phyloP scores from a whole-genome alignment of 2,113 vertebrate genomes.

The Blennius ocellaris region DNA sequence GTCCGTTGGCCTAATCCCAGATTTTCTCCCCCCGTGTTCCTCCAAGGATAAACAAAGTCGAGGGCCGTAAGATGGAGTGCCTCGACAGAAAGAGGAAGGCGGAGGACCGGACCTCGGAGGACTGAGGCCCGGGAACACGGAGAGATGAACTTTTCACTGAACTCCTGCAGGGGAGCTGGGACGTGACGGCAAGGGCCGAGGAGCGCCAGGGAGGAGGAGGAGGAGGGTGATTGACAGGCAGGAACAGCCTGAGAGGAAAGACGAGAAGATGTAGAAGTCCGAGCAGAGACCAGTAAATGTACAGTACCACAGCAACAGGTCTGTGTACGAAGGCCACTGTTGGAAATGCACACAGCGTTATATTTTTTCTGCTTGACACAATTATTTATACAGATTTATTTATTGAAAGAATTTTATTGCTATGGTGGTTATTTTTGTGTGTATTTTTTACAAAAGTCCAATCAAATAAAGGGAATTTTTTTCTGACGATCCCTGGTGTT shows the following conservation, averaged over 20 bases:
- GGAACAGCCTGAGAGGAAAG: neutral
- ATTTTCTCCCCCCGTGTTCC: conserved; percentile 22
- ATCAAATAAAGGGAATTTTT: conserved; percentile 65
- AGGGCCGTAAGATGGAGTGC: conserved; percentile 68
- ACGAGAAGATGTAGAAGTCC: neutral
- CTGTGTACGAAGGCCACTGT: conserved; percentile 49
- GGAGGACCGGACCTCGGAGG: neutral
- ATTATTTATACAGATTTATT: conserved; percentile 69
- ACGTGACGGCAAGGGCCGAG: conserved; percentile 10
- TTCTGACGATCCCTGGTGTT: conserved; percentile 25
- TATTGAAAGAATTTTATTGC: conserved; percentile 55
- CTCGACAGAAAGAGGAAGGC: conserved; percentile 52
- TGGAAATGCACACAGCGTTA: conserved; percentile 32
- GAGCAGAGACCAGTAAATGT: conserved; percentile 7
- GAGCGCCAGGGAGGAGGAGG: neutral
- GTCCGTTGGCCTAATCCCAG: conserved; percentile 49
- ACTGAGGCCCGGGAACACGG: conserved; percentile 21
- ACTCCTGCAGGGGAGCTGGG: conserved; percentile 25
- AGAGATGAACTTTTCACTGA: conserved; percentile 51
- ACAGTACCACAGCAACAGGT: conserved; percentile 41
- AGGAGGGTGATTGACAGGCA: conserved; percentile 15
- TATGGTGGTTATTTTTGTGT: neutral
- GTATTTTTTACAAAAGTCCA: conserved; percentile 32
- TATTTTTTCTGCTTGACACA: conserved; percentile 30
- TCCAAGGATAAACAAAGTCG: conserved; percentile 73